Conservation (phyloP, 2,797 vertebrate species). For the Gorsachius magnificus region DNA sequence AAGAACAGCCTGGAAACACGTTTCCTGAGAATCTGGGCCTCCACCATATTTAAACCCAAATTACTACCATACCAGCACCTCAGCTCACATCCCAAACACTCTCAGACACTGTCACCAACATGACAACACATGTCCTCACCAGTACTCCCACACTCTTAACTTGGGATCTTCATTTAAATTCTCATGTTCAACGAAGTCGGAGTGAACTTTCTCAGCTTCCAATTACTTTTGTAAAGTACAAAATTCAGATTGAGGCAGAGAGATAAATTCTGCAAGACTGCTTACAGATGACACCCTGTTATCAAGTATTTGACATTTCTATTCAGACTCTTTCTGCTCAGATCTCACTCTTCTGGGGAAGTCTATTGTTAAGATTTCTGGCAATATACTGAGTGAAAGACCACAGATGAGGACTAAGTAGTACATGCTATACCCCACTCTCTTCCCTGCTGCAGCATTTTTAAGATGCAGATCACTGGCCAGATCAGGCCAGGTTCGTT, state of each 20-base stretch:
- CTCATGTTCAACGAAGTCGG: background rate
- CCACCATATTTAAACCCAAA: background rate
- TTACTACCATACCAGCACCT: background rate
- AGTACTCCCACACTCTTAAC: background rate
- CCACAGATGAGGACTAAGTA: background rate
- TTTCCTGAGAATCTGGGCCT: background rate
- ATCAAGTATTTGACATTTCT: background rate
- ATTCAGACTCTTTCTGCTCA: background rate
- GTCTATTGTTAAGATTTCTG: background rate
- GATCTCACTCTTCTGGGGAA: background rate
- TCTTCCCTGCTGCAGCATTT: background rate
- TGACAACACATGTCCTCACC: background rate
- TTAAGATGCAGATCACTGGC: background rate
- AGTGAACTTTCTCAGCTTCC: constrained; percentile 14
- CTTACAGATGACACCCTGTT: background rate
- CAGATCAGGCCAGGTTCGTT: background rate
- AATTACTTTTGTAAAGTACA: background rate
- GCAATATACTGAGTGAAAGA: background rate
- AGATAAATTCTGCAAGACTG: background rate
- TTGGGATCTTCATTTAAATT: background rate
- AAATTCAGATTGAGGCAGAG: background rate
- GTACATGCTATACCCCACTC: background rate
- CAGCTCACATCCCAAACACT: background rate
- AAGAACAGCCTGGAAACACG: background rate
- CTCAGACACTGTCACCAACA: constrained; percentile 9